Evolutionary conservation across 2,113 vertebrate species (phyloP).

Genomic region (Oncorhynchus masou): DNA sequence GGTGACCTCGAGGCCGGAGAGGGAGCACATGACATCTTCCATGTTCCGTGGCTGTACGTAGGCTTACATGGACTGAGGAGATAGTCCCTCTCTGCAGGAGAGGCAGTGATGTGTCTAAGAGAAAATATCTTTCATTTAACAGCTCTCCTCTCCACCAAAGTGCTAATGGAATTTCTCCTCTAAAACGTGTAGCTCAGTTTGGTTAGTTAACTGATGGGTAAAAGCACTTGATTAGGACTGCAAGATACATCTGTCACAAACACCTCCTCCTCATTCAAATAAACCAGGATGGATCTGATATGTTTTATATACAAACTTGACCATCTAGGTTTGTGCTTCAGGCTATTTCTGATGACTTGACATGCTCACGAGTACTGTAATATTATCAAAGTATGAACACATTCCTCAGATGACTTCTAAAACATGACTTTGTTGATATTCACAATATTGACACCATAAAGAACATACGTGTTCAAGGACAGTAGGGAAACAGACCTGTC

Average conservation of each 20-base stretch:
- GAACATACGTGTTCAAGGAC: conserved; percentile 26
- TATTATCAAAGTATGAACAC: conserved; percentile 9
- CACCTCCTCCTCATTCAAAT: conserved; percentile 41
- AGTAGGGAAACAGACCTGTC: conserved; percentile 4
- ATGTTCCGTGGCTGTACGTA: conserved; percentile 19
- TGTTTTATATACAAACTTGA: conserved; percentile 18
- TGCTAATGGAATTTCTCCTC: conserved; percentile 7
- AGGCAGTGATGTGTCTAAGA: conserved; percentile 35
- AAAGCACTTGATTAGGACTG: conserved; percentile 26
- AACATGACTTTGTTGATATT: conserved; percentile 18
- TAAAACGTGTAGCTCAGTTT: conserved; percentile 8
- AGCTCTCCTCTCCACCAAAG: conserved; percentile 28
- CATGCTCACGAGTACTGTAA: background rate
- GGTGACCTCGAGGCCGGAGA: too few relatives aligned
- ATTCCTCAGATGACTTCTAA: conserved; percentile 18
- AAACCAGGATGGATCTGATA: conserved; percentile 33
- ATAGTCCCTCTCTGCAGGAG: conserved; percentile 30
- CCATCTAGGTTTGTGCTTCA: conserved; percentile 1
- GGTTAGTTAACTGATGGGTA: conserved; percentile 26
- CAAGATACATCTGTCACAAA: conserved; percentile 4
- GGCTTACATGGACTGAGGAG: conserved; percentile 30
- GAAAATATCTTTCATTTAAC: conserved; percentile 33
- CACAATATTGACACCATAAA: conserved; percentile 13
- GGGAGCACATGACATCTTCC: background rate
- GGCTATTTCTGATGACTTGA: background rate